Evolutionary conservation across 2,113 vertebrate species (phyloP).

Genomic region (Oreotrochilus melanogaster): DNA sequence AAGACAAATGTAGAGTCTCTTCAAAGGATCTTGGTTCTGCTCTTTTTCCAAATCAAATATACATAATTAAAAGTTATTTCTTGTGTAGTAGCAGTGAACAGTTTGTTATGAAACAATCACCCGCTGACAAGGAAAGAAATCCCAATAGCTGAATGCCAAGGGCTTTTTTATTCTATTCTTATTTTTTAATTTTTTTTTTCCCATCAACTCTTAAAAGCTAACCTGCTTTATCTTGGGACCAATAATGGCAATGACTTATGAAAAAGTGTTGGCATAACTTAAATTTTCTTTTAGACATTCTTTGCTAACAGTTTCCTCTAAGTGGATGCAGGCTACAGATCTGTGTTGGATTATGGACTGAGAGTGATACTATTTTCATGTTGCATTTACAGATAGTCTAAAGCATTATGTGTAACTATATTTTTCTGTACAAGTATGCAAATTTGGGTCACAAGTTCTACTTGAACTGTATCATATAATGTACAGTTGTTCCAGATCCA

Average conservation of each 20-base stretch:
- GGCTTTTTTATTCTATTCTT: neutral
- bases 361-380: neutral
- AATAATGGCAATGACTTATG: neutral
- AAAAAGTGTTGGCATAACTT: neutral
- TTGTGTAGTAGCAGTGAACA: neutral
- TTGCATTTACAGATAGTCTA: neutral
- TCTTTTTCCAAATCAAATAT: slow-evolving; percentile 32
- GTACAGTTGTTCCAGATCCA: slow-evolving; percentile 52
- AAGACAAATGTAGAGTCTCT: slow-evolving; percentile 7
- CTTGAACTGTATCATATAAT: slow-evolving; percentile 9
- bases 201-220: neutral
- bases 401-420: neutral
- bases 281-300: neutral
- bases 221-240: neutral
- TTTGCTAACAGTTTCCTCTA: neutral
- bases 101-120: neutral
- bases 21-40: neutral
- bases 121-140: neutral
- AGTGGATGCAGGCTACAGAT: neutral
- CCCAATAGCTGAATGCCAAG: neutral
- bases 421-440: neutral
- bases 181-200: neutral
- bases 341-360: neutral
- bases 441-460: neutral
- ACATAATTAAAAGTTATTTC: slow-evolving; percentile 3